Conservation (phyloP, 2,113 vertebrate genomes). For the Myocastor coypus region DNA sequence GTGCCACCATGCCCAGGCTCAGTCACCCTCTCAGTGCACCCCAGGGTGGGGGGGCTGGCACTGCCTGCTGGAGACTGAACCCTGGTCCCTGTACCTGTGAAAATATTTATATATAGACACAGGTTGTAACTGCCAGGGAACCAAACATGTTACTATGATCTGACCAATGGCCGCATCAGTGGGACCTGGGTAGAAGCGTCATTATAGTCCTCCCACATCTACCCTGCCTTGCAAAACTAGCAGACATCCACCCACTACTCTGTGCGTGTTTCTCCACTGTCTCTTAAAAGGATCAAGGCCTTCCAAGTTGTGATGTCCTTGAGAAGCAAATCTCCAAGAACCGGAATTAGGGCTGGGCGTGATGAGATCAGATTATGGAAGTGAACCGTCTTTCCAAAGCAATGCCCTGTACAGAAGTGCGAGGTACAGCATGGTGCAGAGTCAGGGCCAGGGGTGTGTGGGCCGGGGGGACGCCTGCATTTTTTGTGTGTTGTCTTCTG, state of each 20-base stretch:
- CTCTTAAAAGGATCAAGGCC: background rate
- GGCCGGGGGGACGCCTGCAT: no score
- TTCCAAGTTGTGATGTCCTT: background rate
- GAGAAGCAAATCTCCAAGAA: background rate
- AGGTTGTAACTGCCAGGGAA: background rate
- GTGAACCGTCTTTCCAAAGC: background rate
- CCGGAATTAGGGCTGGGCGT: background rate
- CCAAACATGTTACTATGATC: background rate
- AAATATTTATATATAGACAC: background rate
- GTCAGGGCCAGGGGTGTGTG: no score
- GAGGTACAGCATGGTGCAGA: background rate
- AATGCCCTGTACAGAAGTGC: background rate
- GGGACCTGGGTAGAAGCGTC: background rate
- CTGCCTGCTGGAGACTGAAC: no score
- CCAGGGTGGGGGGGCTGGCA: no score
- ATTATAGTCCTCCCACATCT: background rate
- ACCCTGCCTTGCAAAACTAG: background rate
- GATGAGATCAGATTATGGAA: constrained; percentile 21
- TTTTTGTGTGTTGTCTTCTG: background rate
- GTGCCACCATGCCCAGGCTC: no score
- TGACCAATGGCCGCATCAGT: background rate
- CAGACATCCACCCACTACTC: background rate
- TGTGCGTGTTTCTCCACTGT: background rate
- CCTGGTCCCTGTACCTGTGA: background rate
- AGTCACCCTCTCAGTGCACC: no score